A percentile compares a stretch with the other conserved stretches of the same genome.
Evolutionary conservation across 2,888 invertebrate genomes (phyloP).

Genomic region (Sesamia inferens): DNA sequence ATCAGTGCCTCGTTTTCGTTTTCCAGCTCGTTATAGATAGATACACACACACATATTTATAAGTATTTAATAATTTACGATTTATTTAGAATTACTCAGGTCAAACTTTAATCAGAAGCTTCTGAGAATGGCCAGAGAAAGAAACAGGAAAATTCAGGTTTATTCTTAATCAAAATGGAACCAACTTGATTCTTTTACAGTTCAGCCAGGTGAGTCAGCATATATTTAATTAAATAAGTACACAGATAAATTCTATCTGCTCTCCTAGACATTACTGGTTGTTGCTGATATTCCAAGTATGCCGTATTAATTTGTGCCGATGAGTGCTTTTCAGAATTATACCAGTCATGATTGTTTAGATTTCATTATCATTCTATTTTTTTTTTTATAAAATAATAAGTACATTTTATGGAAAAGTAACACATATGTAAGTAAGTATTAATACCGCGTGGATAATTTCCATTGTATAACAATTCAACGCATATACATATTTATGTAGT

Average conservation of each 20-base stretch:
- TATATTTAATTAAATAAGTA: background rate
- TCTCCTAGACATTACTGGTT: background rate
- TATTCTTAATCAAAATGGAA: background rate
- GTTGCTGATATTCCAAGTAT: conserved; percentile 8
- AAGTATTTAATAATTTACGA: background rate
- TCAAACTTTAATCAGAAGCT: background rate
- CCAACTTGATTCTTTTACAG: background rate
- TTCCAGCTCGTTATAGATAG: background rate
- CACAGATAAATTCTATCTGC: conserved; percentile 13
- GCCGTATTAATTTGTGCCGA: conserved; percentile 4
- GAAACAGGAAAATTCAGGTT: background rate
- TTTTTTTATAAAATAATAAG: conserved; percentile 4
- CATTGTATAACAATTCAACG: conserved; percentile 23
- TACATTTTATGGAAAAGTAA: conserved; percentile 15
- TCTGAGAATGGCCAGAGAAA: background rate
- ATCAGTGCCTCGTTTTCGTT: background rate
- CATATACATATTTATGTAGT: conserved; percentile 31
- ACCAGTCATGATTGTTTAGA: conserved; percentile 3
- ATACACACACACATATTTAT: background rate
- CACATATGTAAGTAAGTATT: background rate
- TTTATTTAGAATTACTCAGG: background rate
- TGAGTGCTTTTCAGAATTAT: conserved; percentile 12
- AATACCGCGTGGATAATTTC: conserved; percentile 16
- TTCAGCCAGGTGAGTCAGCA: background rate
- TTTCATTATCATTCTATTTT: background rate